phyloP scores from a whole-genome alignment of 2,113 vertebrate genomes.

The Phyllostomus hastatus region DNA sequence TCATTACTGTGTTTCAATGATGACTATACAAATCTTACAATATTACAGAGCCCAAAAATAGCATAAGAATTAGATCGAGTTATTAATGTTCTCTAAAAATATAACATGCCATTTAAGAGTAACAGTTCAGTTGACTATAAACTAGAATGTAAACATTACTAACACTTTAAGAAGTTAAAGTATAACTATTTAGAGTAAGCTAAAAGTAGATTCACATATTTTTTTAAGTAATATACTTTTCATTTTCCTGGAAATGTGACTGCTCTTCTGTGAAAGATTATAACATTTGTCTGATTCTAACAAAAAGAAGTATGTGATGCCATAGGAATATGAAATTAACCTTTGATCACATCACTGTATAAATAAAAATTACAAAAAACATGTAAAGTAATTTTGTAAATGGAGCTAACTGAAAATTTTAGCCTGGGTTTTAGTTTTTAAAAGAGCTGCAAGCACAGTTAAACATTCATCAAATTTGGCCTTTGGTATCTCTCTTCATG shows the following conservation, averaged over 20 bases:
- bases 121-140: neutral
- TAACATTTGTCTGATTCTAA: neutral
- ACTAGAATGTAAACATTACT: neutral
- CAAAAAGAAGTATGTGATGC: neutral
- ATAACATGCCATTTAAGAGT: neutral
- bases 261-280: neutral
- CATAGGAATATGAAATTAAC: neutral
- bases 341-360: neutral
- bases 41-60: neutral
- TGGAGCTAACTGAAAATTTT: neutral
- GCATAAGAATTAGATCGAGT: neutral
- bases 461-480: neutral
- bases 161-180: neutral
- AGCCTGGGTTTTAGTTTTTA: neutral
- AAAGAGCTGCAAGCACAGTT: neutral
- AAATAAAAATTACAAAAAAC: neutral
- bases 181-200: neutral
- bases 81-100: neutral
- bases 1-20: neutral
- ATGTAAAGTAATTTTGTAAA: neutral
- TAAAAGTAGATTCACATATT: neutral
- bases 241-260: neutral
- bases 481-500: neutral
- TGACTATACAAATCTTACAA: neutral
- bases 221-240: neutral